These are phyloP conservation scores for Anhinga rufa DNA, from an alignment of 2,113 vertebrate species.

Conservation along the genomic window DNA sequence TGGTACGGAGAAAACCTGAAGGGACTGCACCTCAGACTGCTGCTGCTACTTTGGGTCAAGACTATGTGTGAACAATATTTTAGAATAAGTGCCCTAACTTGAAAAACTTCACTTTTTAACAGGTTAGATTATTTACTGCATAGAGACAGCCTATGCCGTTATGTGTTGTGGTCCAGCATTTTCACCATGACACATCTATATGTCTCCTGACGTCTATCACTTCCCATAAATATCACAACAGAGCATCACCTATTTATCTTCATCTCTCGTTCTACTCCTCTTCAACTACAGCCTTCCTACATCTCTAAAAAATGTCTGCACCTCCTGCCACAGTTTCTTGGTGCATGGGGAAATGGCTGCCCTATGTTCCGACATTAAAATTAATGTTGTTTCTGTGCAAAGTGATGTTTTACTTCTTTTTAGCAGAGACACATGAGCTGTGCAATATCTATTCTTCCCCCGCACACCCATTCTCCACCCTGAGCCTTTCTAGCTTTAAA, in stretches of 20 bases:
- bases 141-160: not conserved
- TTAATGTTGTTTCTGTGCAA: not conserved
- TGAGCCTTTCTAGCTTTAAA: not conserved
- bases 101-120: not conserved
- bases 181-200: not conserved
- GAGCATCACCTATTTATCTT: not conserved
- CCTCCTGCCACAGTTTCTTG: not conserved
- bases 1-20: not conserved
- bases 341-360: not conserved
- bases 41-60: not conserved
- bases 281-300: not conserved
- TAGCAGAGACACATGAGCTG: not conserved
- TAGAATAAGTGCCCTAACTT: not conserved
- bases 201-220: not conserved
- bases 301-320: not conserved
- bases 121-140: not conserved
- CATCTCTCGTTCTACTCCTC: not conserved
- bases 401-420: not conserved
- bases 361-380: not conserved
- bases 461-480: fast-evolving
- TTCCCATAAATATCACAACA: not conserved
- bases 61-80: not conserved
- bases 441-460: not conserved
- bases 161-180: not conserved
- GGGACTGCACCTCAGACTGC: not conserved